phyloP scores from a whole-genome alignment of 37 sponge, comb jelly and placozoan genomes.

The Oopsacas minuta region DNA sequence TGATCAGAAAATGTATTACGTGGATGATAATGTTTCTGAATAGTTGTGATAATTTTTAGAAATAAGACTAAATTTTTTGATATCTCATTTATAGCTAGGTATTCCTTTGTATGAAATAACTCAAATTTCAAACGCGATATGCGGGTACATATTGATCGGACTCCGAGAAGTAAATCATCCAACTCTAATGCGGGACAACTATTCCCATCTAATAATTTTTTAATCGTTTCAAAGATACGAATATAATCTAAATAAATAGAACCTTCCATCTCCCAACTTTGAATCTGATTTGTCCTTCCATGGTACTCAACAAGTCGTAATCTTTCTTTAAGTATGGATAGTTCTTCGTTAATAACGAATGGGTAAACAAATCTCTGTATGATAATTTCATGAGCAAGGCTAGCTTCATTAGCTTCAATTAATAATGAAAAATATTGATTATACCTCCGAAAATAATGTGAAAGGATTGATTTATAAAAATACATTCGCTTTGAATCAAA shows the following conservation, averaged over 20 bases:
- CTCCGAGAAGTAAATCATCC: neutral
- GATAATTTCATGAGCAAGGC: neutral
- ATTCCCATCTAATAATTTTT: neutral
- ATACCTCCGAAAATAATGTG: neutral
- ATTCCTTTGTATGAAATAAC: neutral
- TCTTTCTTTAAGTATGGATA: neutral
- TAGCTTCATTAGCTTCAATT: neutral
- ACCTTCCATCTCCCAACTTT: neutral
- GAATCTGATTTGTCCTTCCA: neutral
- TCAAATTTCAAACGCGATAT: neutral
- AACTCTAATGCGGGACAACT: neutral
- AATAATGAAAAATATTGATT: neutral
- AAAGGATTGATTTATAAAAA: neutral
- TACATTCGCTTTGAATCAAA: neutral
- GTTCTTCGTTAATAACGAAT: neutral
- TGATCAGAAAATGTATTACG: neutral
- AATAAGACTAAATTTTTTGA: neutral
- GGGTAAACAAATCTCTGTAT: neutral
- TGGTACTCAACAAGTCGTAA: neutral
- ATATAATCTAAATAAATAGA: constrained; percentile 9
- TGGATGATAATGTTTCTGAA: neutral
- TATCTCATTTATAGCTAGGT: neutral
- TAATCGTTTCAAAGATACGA: neutral
- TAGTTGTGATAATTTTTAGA: neutral
- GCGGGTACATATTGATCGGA: neutral